phyloP scores from a whole-genome alignment of 2,888 invertebrate genomes.

The Megastigmus dorsalis region DNA sequence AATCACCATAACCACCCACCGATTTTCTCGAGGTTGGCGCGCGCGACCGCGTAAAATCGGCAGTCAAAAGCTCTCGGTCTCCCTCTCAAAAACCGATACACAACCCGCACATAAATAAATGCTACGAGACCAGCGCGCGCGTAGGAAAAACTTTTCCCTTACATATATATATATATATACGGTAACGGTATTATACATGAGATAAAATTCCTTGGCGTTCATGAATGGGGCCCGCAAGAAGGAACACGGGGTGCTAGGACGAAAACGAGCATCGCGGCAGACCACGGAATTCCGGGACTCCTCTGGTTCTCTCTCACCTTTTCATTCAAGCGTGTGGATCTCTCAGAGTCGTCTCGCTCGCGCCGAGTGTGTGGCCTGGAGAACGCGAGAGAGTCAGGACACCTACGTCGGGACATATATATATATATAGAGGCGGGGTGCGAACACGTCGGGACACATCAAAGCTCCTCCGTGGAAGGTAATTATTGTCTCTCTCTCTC shows the following conservation, averaged over 20 bases:
- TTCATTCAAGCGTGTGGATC: not conserved
- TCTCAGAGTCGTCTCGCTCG: too few relatives aligned
- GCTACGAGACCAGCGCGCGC: too few relatives aligned
- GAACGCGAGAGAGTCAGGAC: constrained; percentile 61
- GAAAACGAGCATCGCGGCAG: too few relatives aligned
- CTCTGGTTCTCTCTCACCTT: not conserved
- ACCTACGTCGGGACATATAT: constrained; percentile 62
- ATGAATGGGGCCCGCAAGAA: constrained; percentile 9
- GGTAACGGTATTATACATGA: too few relatives aligned
- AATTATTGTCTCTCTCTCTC: constrained; percentile 73
- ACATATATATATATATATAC: too few relatives aligned
- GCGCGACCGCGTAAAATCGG: too few relatives aligned
- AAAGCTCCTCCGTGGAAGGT: constrained; percentile 66
- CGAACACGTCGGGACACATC: constrained; percentile 71
- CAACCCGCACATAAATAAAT: too few relatives aligned
- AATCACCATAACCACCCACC: too few relatives aligned
- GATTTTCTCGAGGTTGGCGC: not conserved
- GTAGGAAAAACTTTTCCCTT: too few relatives aligned
- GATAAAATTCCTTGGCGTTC: not conserved
- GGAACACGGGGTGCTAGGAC: too few relatives aligned
- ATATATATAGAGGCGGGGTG: constrained; percentile 72
- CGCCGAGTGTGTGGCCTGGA: constrained; percentile 43
- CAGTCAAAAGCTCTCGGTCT: too few relatives aligned
- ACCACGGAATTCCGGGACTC: not conserved
- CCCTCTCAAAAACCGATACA: too few relatives aligned